Base-by-base conservation (phyloP, 2,888 invertebrate species). In the Cheiracanthium punctorium region DNA sequence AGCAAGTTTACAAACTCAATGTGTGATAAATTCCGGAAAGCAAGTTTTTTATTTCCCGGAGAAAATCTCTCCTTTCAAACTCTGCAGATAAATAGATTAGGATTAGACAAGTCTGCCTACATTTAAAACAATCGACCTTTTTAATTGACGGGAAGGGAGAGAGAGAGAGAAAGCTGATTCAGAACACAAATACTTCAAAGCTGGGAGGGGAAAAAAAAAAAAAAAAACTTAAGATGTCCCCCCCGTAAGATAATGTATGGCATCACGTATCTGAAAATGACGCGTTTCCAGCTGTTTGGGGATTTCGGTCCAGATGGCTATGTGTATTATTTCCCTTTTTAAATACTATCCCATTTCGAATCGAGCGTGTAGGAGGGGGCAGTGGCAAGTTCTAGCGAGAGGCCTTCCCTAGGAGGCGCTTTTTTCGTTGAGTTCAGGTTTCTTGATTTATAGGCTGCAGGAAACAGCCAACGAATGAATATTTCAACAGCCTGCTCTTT, bases 271-370 rank as follows among this genome's bases (percentile, higher is more conserved):
- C 71, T 37, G 28, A 37, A 29, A 71, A 37, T 29, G 71, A 71
- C 41, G 67, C 43, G 29, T 43, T 41, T 43, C 41, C 71, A 41
- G 71, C 71, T 71, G 71, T 71, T 43, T 71, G 43, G 43, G 24
- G 71, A 71, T 32, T 69, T 32, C n/a, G 69, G 48, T 28, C 71
- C 71, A 71, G 71, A 71, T 71, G 71, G 71, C 43, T 71, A 37
- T 58, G 8, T 58, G 20, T 24, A 4, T 58, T 58, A 24, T 10
- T 17, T 48, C 48, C 48, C 58, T 58, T 37, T 37, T 37, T 37
- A 37, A 37, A 37, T 7, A 37, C 10, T 37, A 10, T 37, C 24
- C 24, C 58, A 24, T 24, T 58, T 58, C 17, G 24, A 12, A 58
- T 58, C 7, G 24, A 58, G 24, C 24, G 58, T 58, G 58, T 58